Percentiles rank a stretch among this genome's conserved stretches.
phyloP scores from a whole-genome alignment of 2,888 invertebrate genomes.

The Himalopsyche tibetana region DNA sequence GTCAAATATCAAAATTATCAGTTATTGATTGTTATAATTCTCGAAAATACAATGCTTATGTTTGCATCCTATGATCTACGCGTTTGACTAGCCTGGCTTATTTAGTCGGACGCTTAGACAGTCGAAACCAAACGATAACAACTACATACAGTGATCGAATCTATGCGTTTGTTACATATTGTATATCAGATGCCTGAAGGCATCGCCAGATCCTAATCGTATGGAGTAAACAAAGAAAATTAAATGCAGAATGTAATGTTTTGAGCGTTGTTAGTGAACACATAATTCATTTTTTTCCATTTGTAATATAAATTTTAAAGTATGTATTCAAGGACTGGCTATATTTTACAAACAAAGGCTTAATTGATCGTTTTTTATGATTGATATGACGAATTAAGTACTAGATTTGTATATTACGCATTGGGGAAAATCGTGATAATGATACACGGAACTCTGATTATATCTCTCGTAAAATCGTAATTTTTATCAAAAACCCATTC shows the following conservation, averaged over 20 bases:
- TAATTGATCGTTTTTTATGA: constrained; percentile 25
- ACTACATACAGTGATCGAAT: not conserved
- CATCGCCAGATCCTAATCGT: not conserved
- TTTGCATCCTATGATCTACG: too few species aligned
- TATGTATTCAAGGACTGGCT: not conserved
- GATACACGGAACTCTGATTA: constrained; percentile 18
- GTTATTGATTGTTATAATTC: too few species aligned
- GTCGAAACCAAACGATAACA: not conserved
- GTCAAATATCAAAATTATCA: too few species aligned
- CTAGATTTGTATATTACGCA: not conserved
- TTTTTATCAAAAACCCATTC: not conserved
- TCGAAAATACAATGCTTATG: too few species aligned
- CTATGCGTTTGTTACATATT: constrained; percentile 26
- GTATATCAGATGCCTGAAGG: not conserved
- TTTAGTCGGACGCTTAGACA: constrained; percentile 5
- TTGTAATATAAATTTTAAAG: not conserved
- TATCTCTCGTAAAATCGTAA: not conserved
- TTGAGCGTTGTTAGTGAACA: constrained; percentile 17
- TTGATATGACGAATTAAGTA: constrained; percentile 5
- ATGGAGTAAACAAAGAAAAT: constrained; percentile 26
- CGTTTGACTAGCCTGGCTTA: too few species aligned
- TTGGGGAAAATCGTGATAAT: constrained; percentile 17
- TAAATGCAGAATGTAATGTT: constrained; percentile 15
- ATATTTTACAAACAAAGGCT: not conserved
- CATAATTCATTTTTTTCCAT: not conserved